These are phyloP conservation scores for Anolis sagrei DNA, from an alignment of 2,113 vertebrate genomes.

Conservation along the genomic window DNA sequence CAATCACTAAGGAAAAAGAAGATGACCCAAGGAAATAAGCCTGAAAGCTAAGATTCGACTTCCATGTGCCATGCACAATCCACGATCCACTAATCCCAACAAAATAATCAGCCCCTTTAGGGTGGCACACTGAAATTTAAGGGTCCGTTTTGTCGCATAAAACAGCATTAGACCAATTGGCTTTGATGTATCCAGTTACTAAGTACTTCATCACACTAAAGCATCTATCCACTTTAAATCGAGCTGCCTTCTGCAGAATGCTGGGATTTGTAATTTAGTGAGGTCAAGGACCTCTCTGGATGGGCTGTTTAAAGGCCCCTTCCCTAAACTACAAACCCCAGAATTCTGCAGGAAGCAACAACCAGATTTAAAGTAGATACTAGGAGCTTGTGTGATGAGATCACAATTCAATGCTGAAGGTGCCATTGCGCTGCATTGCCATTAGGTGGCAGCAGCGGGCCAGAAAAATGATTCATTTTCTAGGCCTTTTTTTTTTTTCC, in stretches of 20 bases:
- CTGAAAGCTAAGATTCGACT: background rate
- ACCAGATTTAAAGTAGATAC: no score
- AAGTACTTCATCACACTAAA: no score
- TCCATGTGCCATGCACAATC: background rate
- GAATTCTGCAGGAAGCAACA: no score
- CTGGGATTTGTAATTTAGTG: no score
- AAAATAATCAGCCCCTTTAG: background rate
- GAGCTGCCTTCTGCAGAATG: no score
- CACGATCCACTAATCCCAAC: background rate
- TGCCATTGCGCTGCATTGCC: background rate
- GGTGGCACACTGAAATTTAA: background rate
- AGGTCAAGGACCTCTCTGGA: no score
- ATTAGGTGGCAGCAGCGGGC: background rate
- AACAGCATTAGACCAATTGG: background rate
- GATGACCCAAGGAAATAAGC: background rate
- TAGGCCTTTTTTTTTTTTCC: no score
- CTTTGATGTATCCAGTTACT: background rate
- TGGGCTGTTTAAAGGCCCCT: no score
- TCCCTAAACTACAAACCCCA: no score
- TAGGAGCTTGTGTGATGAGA: no score
- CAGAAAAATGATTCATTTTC: background rate
- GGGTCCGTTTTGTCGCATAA: background rate
- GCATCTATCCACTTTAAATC: no score
- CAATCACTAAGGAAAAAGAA: background rate
- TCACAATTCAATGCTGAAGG: no score